Percentiles rank a stretch among this genome's conserved stretches.
Conservation (phyloP, 2,113 vertebrate genomes). For the Tragelaphus imberbis region DNA sequence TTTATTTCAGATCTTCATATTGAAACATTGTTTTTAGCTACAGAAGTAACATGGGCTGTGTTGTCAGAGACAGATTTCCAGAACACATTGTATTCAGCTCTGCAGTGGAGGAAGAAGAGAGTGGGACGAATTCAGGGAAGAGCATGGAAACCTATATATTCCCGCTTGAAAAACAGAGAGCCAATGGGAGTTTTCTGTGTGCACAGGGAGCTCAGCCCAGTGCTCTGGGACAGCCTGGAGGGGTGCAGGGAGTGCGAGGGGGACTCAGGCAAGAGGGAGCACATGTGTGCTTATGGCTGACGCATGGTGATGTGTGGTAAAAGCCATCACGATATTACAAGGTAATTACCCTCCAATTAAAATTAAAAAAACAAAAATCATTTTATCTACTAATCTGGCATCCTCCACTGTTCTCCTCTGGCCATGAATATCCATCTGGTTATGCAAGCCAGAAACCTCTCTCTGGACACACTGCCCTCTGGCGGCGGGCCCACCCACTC, state of each 20-base stretch:
- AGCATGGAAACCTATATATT: neutral
- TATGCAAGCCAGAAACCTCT: neutral
- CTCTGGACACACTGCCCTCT: neutral
- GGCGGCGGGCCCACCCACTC: fast-evolving
- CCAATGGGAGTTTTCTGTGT: neutral
- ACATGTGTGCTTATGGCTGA: neutral
- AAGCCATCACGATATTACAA: neutral
- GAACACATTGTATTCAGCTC: neutral
- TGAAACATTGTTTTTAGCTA: neutral
- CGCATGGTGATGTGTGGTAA: neutral
- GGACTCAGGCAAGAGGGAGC: neutral
- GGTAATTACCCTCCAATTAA: neutral
- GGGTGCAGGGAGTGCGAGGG: no score
- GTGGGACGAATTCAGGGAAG: neutral
- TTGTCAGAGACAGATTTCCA: neutral
- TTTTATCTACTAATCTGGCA: no score
- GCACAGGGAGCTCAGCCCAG: neutral
- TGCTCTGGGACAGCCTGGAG: neutral
- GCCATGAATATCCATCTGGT: fast-evolving
- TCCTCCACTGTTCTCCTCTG: fast-evolving
- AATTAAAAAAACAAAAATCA: neutral
- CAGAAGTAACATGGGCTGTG: no score
- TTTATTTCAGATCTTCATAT: neutral
- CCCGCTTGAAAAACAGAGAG: neutral
- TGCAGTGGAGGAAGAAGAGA: neutral